These are phyloP conservation scores for Drosophila erecta DNA, from an alignment of 1,140 invertebrate species.

Conservation along the genomic window DNA sequence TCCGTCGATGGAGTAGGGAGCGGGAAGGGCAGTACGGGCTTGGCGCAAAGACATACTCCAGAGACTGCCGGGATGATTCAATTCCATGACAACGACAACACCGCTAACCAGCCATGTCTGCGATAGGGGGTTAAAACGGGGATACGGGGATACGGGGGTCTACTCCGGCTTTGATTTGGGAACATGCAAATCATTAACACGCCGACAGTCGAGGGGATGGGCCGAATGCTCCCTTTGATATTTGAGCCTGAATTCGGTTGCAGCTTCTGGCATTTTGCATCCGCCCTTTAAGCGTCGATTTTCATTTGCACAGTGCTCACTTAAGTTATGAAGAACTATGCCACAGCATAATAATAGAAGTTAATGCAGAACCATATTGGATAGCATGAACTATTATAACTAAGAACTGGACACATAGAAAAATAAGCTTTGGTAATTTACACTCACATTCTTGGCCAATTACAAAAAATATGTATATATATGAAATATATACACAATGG, in stretches of 20 bases:
- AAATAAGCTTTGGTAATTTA: background rate
- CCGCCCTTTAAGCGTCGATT: constrained; percentile 1
- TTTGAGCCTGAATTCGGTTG: constrained; percentile 4
- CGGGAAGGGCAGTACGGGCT: background rate
- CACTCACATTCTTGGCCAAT: constrained; percentile 18
- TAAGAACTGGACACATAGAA: background rate
- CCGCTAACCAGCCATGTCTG: constrained; percentile 24
- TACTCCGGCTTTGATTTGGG: constrained; percentile 29
- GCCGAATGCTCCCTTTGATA: constrained; percentile 22
- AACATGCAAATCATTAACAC: constrained; percentile 51
- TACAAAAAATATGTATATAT: constrained; percentile 10
- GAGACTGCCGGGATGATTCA: constrained; percentile 44
- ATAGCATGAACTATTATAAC: too few species aligned
- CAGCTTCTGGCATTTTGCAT: background rate
- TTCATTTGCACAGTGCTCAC: background rate
- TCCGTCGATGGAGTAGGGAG: background rate
- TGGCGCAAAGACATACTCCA: constrained; percentile 30
- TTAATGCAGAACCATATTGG: too few species aligned
- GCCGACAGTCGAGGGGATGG: constrained; percentile 8
- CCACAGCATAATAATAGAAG: too few species aligned
- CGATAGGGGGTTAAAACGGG: background rate
- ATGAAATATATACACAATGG: constrained; percentile 2
- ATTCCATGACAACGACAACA: constrained; percentile 39
- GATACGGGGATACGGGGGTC: too few species aligned
- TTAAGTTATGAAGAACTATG: background rate